These are phyloP conservation scores for Nannoperca obscura DNA, from an alignment of 2,797 vertebrate genomes.

Conservation along the genomic window DNA sequence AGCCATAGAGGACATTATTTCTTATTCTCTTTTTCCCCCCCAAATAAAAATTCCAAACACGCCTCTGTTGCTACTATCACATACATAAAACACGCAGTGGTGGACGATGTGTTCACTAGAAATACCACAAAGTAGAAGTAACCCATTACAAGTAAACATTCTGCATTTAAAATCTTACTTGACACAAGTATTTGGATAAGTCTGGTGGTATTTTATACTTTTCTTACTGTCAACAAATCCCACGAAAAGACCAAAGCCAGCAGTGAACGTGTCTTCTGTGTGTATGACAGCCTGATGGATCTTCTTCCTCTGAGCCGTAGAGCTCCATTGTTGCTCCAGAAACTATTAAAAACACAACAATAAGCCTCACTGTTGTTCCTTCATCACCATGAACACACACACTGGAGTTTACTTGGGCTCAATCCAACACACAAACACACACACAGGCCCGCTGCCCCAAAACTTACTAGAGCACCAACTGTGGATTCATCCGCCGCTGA, in stretches of 20 bases:
- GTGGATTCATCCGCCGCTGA: conserved; percentile 19
- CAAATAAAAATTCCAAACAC: conserved; percentile 23
- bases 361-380: background rate
- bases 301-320: conserved; percentile 6
- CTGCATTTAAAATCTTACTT: background rate
- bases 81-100: conserved; percentile 29
- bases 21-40: conserved; percentile 1
- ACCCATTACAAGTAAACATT: background rate
- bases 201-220: background rate
- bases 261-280: background rate
- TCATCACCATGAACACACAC: background rate
- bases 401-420: background rate
- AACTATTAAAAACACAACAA: conserved; percentile 29
- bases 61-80: conserved; percentile 1
- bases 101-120: background rate
- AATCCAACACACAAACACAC: background rate
- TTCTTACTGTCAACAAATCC: background rate
- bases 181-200: background rate
- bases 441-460: conserved; percentile 25
- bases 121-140: background rate
- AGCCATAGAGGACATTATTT: conserved; percentile 27
- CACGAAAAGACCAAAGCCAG: background rate
- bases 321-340: conserved; percentile 15
- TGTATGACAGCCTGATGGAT: background rate
- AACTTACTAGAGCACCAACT: background rate